phyloP scores from a whole-genome alignment of 2,888 invertebrate genomes.

The Habrosyne pyritoides region DNA sequence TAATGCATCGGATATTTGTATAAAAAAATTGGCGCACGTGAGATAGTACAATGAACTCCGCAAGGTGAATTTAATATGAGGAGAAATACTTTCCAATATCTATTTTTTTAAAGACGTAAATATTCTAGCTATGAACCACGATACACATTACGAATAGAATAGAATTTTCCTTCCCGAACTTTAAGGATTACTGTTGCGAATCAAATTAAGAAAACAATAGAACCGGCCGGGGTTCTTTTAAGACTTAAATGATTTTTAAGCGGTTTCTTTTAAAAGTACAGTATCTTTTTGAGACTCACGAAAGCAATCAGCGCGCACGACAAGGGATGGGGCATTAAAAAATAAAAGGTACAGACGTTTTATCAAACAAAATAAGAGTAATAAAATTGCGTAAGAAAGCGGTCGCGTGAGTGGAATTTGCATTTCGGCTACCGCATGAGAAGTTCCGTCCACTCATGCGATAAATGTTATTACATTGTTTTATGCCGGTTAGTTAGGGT shows the following conservation, averaged over 20 bases:
- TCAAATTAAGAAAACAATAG: no score
- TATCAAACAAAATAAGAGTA: conserved; percentile 39
- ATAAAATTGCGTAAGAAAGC: conserved; percentile 47
- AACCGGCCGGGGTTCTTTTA: no score
- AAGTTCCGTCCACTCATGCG: conserved; percentile 15
- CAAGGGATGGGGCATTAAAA: conserved; percentile 21
- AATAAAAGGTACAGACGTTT: conserved; percentile 29
- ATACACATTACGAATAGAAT: no score
- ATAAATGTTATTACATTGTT: conserved; percentile 5
- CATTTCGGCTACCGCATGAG: conserved; percentile 57
- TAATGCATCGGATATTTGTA: conserved; percentile 6
- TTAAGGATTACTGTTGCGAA: no score
- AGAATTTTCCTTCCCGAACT: no score
- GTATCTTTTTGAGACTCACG: conserved; percentile 69
- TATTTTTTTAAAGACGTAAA: no score
- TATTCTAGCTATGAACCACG: no score
- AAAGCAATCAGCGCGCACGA: conserved; percentile 70
- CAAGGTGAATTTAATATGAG: no score
- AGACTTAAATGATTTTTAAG: conserved; percentile 37
- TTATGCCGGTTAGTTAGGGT: not conserved
- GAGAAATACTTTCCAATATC: no score
- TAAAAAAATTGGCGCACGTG: conserved; percentile 19
- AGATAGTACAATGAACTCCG: conserved; percentile 17
- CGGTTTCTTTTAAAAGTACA: conserved; percentile 64
- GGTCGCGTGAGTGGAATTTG: conserved; percentile 46